Base-by-base conservation (phyloP, 2,888 invertebrate genomes). In the Lasiommata megera region DNA sequence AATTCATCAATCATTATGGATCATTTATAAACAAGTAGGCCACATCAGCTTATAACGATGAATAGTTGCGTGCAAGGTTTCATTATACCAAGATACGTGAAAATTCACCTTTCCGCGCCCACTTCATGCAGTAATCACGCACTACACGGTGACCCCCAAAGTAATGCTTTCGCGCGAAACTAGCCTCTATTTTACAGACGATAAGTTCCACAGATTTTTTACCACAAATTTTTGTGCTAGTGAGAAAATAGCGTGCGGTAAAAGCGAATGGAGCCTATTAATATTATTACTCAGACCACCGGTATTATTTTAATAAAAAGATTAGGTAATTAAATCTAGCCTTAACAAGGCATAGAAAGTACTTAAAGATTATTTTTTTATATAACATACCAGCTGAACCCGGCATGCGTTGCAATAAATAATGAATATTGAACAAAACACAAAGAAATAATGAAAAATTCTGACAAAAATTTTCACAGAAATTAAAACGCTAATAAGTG, bases 61-160 rank as follows among this genome's bases (percentile, higher is more conserved):
- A 67, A 65, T 64, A 68, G 67, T 79, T 71, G 87, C 87, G 87
- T 87, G 87, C 69, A 70, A 58, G 67, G 62, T 73, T 76, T 82
- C 82, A 82, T 84, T 83, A 84, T 73, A 73, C 71, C 70, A 60
- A 70, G 73, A 72, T 72, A 79, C 44, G 79, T 79, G 74, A 79
- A 79, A 81, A 80, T 79, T 79, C 78, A 78, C 73, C 61, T 67
- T 65, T 67, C 79, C 74, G 66, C 74, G 69, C 77, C 77, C 75
- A 74, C 78, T 78, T 73, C 68, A 66, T 70, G 70, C 71, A 70
- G 75, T 70, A 71, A 75, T 60, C 58, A 60, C 60, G 64, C 62
- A 54, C 62, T 56, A 54, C 31, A 36, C 11, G 12, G 6, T 12
- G 11, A 41, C 34, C 16, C 16, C 3, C 31, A 38, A 37, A 28